Evolutionary conservation across 2,797 vertebrate species (phyloP), one percentile per base, ranked within the genome.

Genomic region (Hipposideros larvatus): DNA sequence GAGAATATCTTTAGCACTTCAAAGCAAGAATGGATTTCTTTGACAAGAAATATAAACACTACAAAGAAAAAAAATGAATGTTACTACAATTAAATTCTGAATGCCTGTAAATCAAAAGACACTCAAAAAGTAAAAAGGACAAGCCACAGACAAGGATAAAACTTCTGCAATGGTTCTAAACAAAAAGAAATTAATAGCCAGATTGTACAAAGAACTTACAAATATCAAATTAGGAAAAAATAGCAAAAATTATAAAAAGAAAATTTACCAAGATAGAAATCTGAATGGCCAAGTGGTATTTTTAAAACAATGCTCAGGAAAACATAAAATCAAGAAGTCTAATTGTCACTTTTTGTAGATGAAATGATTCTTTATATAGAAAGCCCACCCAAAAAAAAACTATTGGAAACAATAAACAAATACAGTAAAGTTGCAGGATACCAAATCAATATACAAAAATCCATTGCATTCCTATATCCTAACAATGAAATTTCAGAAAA

Each of bases 251-350:
- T 53, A 71, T 61, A 68, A 86, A 86, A 91, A 88, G 73, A 96
- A 95, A 87, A 78, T 61, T 83, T 41, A 48, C 59, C 11, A 34
- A 66, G 90, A 68, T 70, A 84, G 22, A 92, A 84, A 94, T 83
- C 3, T 48, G 11, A 73, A 94, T 73, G 53, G 14, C 11, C 51
- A 94, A 92, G n/a, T 43, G 41, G 19, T 46, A 89, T 73, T 77
- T 95, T 91, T 55, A 57, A 89, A 91, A 92, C 19, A 73, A 74
- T 31, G 3, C 22, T 92, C n/a, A 74, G 80, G 34, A 7, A 78
- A 87, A 94, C 21, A 34, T 65, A 89, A 74, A 88, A 84, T 51
- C 48, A 51, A 51, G 48, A 51, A 51, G 48, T 51, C 48, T 14
- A 51, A 51, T 14, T 15, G 48, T 51, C 48, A 51, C 48, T 51